Percentiles rank a stretch among this genome's conserved stretches.
Conservation (phyloP, 2,797 vertebrate genomes). For the Natrix natrix region DNA sequence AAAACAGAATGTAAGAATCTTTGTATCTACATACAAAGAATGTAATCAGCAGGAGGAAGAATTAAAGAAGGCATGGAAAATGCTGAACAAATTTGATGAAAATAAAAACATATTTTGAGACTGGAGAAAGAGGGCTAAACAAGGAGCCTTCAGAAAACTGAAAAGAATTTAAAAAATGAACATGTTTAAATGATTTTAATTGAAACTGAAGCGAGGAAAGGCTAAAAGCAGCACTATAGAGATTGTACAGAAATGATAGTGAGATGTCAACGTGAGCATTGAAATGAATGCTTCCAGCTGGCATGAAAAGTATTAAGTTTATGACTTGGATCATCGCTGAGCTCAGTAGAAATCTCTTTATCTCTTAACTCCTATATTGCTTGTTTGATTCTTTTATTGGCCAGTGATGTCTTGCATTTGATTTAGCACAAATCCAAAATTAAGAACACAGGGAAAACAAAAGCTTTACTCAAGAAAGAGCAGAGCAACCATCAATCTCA, state of each 20-base stretch:
- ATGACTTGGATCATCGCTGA: neutral
- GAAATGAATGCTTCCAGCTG: neutral
- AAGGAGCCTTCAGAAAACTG: neutral
- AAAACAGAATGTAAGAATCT: neutral
- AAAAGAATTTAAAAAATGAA: neutral
- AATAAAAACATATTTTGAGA: neutral
- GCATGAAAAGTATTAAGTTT: neutral
- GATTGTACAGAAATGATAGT: neutral
- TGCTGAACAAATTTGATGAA: neutral
- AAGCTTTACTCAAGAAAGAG: neutral
- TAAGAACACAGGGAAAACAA: neutral
- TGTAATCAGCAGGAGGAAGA: neutral
- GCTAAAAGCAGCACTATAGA: neutral
- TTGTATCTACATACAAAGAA: neutral
- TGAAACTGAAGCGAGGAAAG: neutral
- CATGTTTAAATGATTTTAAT: neutral
- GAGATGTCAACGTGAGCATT: neutral
- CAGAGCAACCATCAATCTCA: neutral
- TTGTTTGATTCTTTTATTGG: neutral
- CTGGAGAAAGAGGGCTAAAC: neutral
- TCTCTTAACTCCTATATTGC: neutral
- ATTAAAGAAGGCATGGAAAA: neutral
- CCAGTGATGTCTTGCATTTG: neutral
- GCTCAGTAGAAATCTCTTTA: neutral
- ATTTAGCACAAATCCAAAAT: neutral